phyloP scores from a whole-genome alignment of 2,888 invertebrate genomes.

The Baccha elongata region DNA sequence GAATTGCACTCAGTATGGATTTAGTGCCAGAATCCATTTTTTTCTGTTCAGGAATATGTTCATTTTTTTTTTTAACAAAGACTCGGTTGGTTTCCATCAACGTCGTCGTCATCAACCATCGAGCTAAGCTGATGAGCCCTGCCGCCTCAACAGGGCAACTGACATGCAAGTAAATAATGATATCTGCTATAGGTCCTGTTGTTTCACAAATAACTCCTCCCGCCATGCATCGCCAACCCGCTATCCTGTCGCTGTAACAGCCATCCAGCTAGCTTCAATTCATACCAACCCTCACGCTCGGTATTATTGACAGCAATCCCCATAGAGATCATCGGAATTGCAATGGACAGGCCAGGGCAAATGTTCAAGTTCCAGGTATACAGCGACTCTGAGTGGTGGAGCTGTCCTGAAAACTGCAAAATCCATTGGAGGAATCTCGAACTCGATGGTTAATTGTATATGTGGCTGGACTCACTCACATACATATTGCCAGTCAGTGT shows the following conservation, averaged over 20 bases:
- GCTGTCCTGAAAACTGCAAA: constrained; percentile 21
- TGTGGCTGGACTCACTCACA: constrained; percentile 47
- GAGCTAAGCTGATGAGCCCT: constrained; percentile 30
- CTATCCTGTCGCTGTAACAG: background rate
- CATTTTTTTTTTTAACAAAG: constrained; percentile 15
- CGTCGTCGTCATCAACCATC: constrained; percentile 65
- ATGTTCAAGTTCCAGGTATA: constrained; percentile 28
- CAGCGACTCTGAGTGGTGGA: background rate
- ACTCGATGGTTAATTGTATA: constrained; percentile 65
- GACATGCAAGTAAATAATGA: constrained; percentile 69
- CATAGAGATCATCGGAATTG: constrained; percentile 56
- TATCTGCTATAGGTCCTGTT: constrained; percentile 46
- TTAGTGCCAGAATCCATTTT: constrained; percentile 20
- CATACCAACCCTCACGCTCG: background rate
- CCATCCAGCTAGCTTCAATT: background rate
- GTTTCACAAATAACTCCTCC: constrained; percentile 53
- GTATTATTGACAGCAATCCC: constrained; percentile 60
- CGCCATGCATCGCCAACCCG: constrained; percentile 3
- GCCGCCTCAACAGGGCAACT: constrained; percentile 43
- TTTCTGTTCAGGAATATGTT: background rate
- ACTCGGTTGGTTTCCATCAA: constrained; percentile 59
- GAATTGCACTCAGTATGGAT: constrained; percentile 10
- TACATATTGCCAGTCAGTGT: constrained; percentile 50
- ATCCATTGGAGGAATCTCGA: constrained; percentile 31
- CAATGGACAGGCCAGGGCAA: constrained; percentile 46